A percentile compares a stretch with the other conserved stretches of the same genome.
Conservation (phyloP, 2,888 invertebrate species). For the Sympetrum striolatum region DNA sequence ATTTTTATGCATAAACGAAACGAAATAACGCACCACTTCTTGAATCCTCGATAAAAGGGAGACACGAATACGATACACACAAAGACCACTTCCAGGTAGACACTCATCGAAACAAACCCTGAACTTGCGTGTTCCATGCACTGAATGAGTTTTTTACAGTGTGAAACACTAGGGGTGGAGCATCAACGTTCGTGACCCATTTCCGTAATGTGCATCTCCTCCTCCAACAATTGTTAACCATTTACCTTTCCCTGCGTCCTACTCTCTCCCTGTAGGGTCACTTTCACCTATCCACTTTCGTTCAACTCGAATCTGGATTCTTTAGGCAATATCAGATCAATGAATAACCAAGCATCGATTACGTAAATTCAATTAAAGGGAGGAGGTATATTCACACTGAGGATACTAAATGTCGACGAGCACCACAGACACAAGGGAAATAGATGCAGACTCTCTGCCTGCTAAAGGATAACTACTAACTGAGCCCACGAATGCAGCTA, state of each 20-base stretch:
- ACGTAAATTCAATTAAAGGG: background rate
- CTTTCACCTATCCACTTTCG: conserved; percentile 39
- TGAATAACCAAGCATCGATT: background rate
- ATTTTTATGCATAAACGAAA: background rate
- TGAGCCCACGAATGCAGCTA: background rate
- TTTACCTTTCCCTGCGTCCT: conserved; percentile 32
- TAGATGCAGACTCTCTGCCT: background rate
- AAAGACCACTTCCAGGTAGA: conserved; percentile 3
- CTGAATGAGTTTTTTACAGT: conserved; percentile 20
- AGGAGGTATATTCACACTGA: background rate
- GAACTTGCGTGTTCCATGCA: background rate
- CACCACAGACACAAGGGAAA: too few relatives aligned
- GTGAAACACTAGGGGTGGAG: conserved; percentile 32
- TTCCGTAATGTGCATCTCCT: conserved; percentile 27
- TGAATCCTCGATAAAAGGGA: conserved; percentile 32
- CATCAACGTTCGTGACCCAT: conserved; percentile 37
- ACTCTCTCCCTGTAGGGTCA: conserved; percentile 32
- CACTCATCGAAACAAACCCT: conserved; percentile 18
- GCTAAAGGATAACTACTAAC: background rate
- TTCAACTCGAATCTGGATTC: background rate
- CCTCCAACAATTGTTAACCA: conserved; percentile 15
- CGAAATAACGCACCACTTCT: conserved; percentile 7
- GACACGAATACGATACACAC: conserved; percentile 25
- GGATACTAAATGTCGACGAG: too few relatives aligned
- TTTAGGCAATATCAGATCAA: background rate